Percentiles rank a stretch among this genome's conserved stretches.
Evolutionary conservation across 2,888 invertebrate species (phyloP).

Genomic region (Caenorhabditis zanzibari): DNA sequence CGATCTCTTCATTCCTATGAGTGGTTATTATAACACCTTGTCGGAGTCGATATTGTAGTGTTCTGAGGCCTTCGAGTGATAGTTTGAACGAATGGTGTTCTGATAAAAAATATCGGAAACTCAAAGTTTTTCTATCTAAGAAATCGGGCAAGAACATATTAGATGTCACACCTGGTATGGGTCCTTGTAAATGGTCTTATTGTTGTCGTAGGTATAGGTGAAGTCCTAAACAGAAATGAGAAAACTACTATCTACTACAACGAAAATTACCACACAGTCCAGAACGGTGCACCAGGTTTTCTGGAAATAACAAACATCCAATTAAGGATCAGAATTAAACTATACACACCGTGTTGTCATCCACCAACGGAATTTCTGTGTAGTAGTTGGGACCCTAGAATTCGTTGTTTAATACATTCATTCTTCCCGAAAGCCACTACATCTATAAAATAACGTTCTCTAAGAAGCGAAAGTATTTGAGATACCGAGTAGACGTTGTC

Average conservation of each 20-base stretch:
- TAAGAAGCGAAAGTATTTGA: not conserved
- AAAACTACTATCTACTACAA: not conserved
- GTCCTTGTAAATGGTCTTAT: not conserved
- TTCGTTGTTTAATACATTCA: not conserved
- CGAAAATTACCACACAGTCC: conserved; percentile 1
- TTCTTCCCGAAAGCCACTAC: not conserved
- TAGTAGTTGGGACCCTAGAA: not conserved
- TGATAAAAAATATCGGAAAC: not conserved
- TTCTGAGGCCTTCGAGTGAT: conserved; percentile 1
- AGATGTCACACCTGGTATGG: not conserved
- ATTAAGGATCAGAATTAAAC: not conserved
- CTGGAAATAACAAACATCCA: not conserved
- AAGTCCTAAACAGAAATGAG: not conserved
- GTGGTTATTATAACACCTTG: not conserved
- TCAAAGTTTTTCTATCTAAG: not conserved
- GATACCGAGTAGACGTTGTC: not conserved
- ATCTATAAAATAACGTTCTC: not conserved
- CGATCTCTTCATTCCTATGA: not conserved
- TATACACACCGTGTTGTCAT: not conserved
- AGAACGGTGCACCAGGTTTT: not conserved
- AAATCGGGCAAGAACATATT: not conserved
- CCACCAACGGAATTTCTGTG: conserved; percentile 3
- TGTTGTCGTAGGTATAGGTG: not conserved
- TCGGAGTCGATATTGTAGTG: not conserved
- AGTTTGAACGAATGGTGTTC: not conserved